A percentile compares a stretch with the other conserved stretches of the same genome.
These are phyloP conservation scores for Ibidorhyncha struthersii DNA, from an alignment of 2,113 vertebrate species.

Conservation along the genomic window DNA sequence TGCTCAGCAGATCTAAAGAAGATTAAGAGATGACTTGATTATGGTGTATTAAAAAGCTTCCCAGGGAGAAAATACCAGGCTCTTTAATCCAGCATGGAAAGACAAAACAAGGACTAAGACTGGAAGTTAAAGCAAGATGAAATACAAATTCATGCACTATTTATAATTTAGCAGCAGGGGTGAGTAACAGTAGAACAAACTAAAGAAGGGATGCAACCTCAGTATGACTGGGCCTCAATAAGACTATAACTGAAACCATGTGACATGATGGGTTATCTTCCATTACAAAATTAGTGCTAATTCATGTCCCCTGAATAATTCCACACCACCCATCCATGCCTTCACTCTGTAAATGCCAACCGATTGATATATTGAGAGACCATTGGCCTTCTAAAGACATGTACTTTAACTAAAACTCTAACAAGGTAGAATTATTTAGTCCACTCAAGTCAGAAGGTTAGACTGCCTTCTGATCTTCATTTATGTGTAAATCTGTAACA, in stretches of 20 bases:
- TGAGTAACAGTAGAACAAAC: not conserved
- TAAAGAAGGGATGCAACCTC: not conserved
- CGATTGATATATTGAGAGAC: not conserved
- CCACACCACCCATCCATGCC: not conserved
- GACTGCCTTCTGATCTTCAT: not conserved
- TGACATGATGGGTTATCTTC: not conserved
- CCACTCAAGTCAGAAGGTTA: not conserved
- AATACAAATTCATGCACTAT: not conserved
- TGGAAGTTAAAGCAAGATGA: not conserved
- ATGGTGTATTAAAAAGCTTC: not conserved
- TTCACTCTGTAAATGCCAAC: not conserved
- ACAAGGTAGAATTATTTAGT: not conserved
- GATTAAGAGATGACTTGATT: not conserved
- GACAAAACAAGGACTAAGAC: not conserved
- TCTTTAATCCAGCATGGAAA: not conserved
- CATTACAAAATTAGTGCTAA: not conserved
- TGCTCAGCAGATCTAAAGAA: not conserved
- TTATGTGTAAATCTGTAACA: not conserved
- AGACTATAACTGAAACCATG: not conserved
- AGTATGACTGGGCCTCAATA: not conserved
- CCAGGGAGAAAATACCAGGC: not conserved
- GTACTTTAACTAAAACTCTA: not conserved
- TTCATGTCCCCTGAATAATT: not conserved
- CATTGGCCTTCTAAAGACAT: not conserved
- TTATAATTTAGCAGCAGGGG: not conserved